Evolutionary conservation across 1,140 invertebrate species (phyloP).

Genomic region (Radopholus similis): DNA sequence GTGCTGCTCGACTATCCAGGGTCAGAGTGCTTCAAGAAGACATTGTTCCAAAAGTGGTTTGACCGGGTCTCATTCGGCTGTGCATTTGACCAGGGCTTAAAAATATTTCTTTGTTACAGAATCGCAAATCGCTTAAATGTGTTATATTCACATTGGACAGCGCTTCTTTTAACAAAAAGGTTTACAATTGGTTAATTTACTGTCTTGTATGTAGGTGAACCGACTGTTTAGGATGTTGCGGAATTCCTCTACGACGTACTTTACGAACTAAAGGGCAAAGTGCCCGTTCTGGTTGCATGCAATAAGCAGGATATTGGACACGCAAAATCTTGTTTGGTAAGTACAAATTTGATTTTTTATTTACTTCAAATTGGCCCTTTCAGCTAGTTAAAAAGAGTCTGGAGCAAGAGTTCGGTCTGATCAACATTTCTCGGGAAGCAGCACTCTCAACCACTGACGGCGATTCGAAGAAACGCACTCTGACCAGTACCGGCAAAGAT

Average conservation of each 20-base stretch:
- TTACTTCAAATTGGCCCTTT: background rate
- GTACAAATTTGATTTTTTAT: background rate
- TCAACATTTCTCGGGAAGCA: slow-evolving; percentile 30
- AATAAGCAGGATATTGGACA: slow-evolving; percentile 41
- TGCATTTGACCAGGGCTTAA: background rate
- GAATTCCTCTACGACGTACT: slow-evolving; percentile 48
- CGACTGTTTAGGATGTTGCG: slow-evolving; percentile 32
- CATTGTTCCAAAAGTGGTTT: slow-evolving; percentile 36
- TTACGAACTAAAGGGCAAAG: slow-evolving; percentile 11
- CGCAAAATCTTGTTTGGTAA: slow-evolving; percentile 15
- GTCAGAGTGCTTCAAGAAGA: slow-evolving; percentile 31
- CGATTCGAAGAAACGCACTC: slow-evolving; percentile 1
- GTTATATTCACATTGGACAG: slow-evolving; percentile 47
- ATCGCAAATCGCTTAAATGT: slow-evolving; percentile 30
- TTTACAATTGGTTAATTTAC: background rate
- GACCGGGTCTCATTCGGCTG: slow-evolving; percentile 10
- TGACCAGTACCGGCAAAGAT: slow-evolving; percentile 17
- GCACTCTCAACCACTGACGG: slow-evolving; percentile 23
- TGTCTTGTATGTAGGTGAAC: background rate
- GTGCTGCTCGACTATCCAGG: slow-evolving; percentile 42
- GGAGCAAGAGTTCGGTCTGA: slow-evolving; percentile 30
- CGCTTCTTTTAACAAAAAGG: slow-evolving; percentile 38
- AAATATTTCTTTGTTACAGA: background rate
- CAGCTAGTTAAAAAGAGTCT: slow-evolving; percentile 15
- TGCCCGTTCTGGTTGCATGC: slow-evolving; percentile 38